phyloP scores from a whole-genome alignment of 2,797 vertebrate genomes.

The Strix occidentalis region DNA sequence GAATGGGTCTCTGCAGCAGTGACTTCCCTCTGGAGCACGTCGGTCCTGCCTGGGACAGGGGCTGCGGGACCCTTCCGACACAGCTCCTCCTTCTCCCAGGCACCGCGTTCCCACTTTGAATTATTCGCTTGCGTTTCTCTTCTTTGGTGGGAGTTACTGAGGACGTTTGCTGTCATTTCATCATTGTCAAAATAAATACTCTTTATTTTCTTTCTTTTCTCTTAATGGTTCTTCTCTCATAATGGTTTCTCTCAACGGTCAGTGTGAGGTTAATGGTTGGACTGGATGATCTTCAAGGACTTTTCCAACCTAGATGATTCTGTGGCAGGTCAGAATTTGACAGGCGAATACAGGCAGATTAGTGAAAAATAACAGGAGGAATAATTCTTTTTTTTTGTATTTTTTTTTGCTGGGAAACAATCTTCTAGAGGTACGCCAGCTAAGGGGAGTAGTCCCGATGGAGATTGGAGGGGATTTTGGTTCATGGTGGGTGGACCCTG shows the following conservation, averaged over 20 bases:
- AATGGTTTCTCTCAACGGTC: no score
- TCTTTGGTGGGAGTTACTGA: background rate
- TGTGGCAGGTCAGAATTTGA: background rate
- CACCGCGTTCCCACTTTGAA: background rate
- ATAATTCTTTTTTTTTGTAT: background rate
- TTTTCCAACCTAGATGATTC: no score
- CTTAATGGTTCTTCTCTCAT: background rate
- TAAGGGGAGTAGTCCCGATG: background rate
- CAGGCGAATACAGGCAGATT: background rate
- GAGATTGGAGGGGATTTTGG: background rate
- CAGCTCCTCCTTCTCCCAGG: background rate
- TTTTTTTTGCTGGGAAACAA: background rate
- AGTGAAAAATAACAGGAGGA: background rate
- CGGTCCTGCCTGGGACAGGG: background rate
- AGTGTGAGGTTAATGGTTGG: no score
- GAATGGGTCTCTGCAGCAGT: no score
- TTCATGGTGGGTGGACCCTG: no score
- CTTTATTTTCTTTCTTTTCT: background rate
- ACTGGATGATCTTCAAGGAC: no score
- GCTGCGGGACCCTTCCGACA: background rate
- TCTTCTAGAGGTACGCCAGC: background rate
- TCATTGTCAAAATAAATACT: background rate
- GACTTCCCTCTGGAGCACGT: no score
- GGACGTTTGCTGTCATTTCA: background rate
- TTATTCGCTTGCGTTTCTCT: background rate